Evolutionary conservation across 2,888 invertebrate species (phyloP).

Genomic region (Plemyria rubiginata): DNA sequence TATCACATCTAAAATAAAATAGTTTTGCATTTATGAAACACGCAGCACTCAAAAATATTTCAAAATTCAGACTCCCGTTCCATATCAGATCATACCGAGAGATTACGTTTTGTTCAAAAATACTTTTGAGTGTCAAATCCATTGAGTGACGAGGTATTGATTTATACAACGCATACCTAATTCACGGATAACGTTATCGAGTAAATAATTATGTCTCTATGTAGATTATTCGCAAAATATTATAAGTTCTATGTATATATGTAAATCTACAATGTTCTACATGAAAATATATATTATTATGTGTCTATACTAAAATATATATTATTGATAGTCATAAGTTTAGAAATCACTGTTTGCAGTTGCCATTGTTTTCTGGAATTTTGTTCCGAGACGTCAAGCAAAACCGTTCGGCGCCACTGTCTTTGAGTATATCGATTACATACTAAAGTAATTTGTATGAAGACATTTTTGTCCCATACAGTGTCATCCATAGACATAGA

Average conservation of each 20-base stretch:
- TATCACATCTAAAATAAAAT: neutral
- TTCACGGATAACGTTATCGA: constrained; percentile 57
- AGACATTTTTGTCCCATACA: too few relatives aligned
- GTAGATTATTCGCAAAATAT: constrained; percentile 81
- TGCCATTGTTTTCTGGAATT: constrained; percentile 15
- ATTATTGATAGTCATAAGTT: constrained; percentile 41
- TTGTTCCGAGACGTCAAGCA: too few relatives aligned
- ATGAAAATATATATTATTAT: constrained; percentile 51
- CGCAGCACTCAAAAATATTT: constrained; percentile 54
- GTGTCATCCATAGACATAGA: too few relatives aligned
- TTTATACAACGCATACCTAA: constrained; percentile 55
- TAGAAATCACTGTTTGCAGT: constrained; percentile 33
- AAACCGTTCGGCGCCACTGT: neutral
- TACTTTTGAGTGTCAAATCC: constrained; percentile 40
- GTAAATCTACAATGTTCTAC: constrained; percentile 59
- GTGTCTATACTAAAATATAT: constrained; percentile 39
- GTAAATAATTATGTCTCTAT: constrained; percentile 80
- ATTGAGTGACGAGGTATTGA: constrained; percentile 29
- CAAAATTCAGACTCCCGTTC: constrained; percentile 46
- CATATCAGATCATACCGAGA: constrained; percentile 58
- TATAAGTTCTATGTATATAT: constrained; percentile 64
- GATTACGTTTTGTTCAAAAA: constrained; percentile 46
- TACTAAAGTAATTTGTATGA: neutral
- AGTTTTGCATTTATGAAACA: constrained; percentile 21
- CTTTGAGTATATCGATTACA: neutral